Base-by-base conservation (phyloP, 2,888 invertebrate genomes). In the Agonopterix alstromeriana region DNA sequence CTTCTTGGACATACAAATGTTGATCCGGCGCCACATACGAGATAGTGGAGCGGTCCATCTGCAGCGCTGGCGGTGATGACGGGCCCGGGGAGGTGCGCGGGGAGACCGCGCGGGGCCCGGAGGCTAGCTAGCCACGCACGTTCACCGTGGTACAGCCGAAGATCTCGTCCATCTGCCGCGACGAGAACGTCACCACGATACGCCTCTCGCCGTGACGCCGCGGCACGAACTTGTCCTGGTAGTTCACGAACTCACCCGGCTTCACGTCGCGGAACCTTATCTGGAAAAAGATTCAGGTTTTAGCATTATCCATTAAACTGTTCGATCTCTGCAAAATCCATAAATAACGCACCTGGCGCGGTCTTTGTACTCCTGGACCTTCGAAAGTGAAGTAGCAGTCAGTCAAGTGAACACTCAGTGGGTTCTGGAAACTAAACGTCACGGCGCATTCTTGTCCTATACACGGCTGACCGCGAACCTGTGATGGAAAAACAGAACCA, bases 361-460 rank as follows among this genome's bases (percentile, higher is more conserved):
- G 92, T 62, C 91, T 83, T 57, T 90, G 90, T 7, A 93, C 73
- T 43, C 94, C 93, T 8, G 92, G 90, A 27, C 94, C 94, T 81
- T 94, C 94, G 49, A 94, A 89, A 1, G 91, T 91, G 70, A 93
- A 92, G 67, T 88, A 89, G 77, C 94, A 94, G 53, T 92, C 90
- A 1, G 93, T 93, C 53, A 94, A 77, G 10, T 90, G 80, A 1
- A 89, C 81, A 50, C 89, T 88, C 63, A 94, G 70, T 10, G 94
- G 94, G 71, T 94, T 94, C 65, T 90, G 90, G 82, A 94, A 92
- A 70, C 91, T 90, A 66, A 91, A 91, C 42, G 85, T 89, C 17
- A 90, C 86, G 4, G 87, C 75, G 61, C 89, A 90, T 58, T 90
- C 89, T 57, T 90, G 89, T 36, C 89, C 90, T 48, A 91, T 81